phyloP scores from a whole-genome alignment of 2,797 vertebrate genomes.

The Adelosebastes latens region DNA sequence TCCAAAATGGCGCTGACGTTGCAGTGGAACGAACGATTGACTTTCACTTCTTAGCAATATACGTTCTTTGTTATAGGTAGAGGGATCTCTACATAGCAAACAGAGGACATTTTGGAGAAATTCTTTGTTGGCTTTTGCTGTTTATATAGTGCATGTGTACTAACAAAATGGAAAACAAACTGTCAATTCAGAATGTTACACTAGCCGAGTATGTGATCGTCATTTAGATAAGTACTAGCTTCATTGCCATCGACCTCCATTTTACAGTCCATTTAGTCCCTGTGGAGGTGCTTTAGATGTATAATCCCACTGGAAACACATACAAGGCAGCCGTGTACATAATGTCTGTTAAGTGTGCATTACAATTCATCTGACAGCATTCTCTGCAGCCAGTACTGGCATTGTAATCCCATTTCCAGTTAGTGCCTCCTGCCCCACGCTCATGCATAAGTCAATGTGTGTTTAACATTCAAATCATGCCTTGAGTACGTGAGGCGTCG shows the following conservation, averaged over 20 bases:
- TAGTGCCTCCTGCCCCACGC: slow-evolving; percentile 63
- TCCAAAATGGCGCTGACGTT: too few species aligned
- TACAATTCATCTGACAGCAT: slow-evolving; percentile 67
- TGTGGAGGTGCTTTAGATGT: slow-evolving; percentile 56
- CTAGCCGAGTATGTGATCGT: slow-evolving; percentile 33
- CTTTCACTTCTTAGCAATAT: too few species aligned
- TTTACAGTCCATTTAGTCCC: slow-evolving; percentile 58
- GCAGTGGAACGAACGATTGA: too few species aligned
- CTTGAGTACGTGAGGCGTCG: slow-evolving; percentile 46
- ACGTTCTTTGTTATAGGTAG: not conserved
- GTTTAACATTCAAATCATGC: slow-evolving; percentile 79
- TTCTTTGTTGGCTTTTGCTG: not conserved
- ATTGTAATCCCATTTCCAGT: slow-evolving; percentile 75
- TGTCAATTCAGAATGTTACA: slow-evolving; percentile 15
- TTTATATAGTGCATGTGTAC: not conserved
- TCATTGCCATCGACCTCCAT: slow-evolving; percentile 43
- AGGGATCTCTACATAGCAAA: slow-evolving; percentile 4
- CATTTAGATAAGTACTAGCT: slow-evolving; percentile 54
- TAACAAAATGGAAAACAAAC: not conserved
- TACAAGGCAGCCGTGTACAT: slow-evolving; percentile 46
- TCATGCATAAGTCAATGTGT: slow-evolving; percentile 75
- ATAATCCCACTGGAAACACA: slow-evolving; percentile 60
- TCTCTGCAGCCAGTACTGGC: slow-evolving; percentile 46
- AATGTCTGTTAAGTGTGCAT: slow-evolving; percentile 63
- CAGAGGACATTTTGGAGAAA: not conserved